Base-by-base conservation (phyloP, 1,140 invertebrate genomes). In the Tachypleus tridentatus region DNA sequence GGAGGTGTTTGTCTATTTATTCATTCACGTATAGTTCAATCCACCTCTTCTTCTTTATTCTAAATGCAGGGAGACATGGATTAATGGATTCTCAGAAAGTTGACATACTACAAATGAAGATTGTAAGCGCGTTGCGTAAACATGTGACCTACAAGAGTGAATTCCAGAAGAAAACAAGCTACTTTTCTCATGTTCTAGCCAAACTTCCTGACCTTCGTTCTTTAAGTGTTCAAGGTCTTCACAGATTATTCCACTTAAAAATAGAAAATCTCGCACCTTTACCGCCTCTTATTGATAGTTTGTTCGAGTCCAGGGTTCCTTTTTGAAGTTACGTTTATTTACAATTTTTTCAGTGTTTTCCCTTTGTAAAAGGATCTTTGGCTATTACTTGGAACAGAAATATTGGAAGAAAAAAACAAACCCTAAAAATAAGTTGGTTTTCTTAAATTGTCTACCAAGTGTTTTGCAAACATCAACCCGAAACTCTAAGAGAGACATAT, bases 31-130 rank as follows among this genome's bases (percentile, higher is more conserved):
- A 29, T 29, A 29, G 0, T 2, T 29, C 29, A 29, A 29, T 29
- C 29, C 29, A 29, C 29, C 29, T 29, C 29, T 29, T 29, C 29
- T 29, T 29, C 29, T 29, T 29, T 29, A 29, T 29, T 29, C 29
- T 29, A 29, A 29, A 29, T 79, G 58, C 83, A 97, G 93, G 94
- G 76, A 85, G 93, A 50, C 91, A 94, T 73, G 92, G 92, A n/a
- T 78, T 97, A 63, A 87, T 88, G 73, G 93, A 97, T 73, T 88
- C 91, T 0, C 85, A 89, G 71, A 86, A 88, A 73, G 90, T 96
- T 69, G 93, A 97, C 74, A 89, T 91, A 72, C 77, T 96, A 7
- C 92, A 97, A 76, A 93, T 91, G 88, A 94, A 93, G 77, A 91
- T 97, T 70, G 94, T 96, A 67, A 87, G 88, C 62, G 90, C 91